Percentiles rank a stretch among this genome's conserved stretches.
Conservation (phyloP, 2,113 vertebrate species). For the Atractosteus spatula region DNA sequence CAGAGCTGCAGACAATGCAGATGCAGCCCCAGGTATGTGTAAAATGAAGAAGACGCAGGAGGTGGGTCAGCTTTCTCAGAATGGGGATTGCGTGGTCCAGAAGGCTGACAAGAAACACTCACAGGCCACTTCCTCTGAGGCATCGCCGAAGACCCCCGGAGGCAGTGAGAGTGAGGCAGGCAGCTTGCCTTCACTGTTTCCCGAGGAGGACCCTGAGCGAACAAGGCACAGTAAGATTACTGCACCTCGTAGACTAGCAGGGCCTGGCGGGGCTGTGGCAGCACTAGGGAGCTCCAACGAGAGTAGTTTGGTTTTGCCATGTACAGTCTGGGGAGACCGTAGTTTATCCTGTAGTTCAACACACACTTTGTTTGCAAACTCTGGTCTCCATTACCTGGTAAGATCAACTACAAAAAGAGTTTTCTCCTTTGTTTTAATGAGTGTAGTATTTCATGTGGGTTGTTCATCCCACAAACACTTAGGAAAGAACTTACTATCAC, state of each 20-base stretch:
- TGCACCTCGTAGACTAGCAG: conserved; percentile 20
- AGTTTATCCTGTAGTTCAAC: no score
- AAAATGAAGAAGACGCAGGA: conserved; percentile 86
- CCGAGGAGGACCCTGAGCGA: conserved; percentile 87
- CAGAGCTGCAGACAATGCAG: conserved; percentile 80
- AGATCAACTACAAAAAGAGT: no score
- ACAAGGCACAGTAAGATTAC: conserved; percentile 92
- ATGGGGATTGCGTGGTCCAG: conserved; percentile 70
- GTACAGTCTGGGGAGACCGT: no score
- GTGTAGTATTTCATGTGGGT: no score
- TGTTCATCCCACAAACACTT: no score
- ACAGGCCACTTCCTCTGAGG: conserved; percentile 60
- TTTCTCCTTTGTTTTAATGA: no score
- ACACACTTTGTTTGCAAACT: no score
- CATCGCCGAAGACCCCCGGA: conserved; percentile 40
- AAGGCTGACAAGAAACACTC: conserved; percentile 64
- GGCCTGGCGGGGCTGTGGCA: not conserved
- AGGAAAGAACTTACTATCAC: no score
- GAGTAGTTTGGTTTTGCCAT: no score
- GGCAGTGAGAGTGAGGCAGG: conserved; percentile 62
- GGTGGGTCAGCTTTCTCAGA: conserved; percentile 66
- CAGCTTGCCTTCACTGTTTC: conserved; percentile 57
- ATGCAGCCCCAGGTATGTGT: conserved; percentile 74
- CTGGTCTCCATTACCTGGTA: no score
- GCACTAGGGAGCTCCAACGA: no score